Evolutionary conservation across 2,113 vertebrate genomes (phyloP), one percentile per base, ranked within the genome.

Genomic region (Apeltes quadracus): DNA sequence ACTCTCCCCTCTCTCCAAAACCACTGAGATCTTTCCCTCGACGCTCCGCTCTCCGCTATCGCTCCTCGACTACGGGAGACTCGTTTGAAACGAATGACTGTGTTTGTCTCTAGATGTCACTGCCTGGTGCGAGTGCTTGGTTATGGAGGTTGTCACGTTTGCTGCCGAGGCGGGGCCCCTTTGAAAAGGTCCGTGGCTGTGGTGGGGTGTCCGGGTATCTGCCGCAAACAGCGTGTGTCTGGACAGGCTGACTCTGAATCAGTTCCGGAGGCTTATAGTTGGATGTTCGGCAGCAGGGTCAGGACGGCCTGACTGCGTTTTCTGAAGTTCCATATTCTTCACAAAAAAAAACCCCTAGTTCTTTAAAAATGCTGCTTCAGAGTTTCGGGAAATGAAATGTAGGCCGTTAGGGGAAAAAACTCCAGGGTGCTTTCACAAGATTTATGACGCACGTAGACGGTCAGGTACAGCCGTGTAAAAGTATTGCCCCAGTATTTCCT

Each of bases 401-500:
- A 22, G 23, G 27, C 25, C 44, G 44, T 39, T 39, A 34, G 29
- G 68, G 23, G n/a, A 32, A 32, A n/a, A 62, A 10, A 58, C 51
- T 32, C 25, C 43, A 43, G 38, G 39, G 50, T 23, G 32, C 43
- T 63, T 72, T 74, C 32, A 67, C 54, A 32, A 72, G 13, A 79
- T 68, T 75, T 56, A 18, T 32, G n/a, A 56, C 76, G 50, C 65
- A 55, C 69, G 65, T 69, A n/a, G 44, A 67, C 63, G 75, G 54
- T 62, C 56, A 71, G 70, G 32, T 64, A 27, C 44, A 32, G 34
- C 29, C 0, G 10, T 38, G 57, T 38, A 66, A 81, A 79, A 69
- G 32, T 55, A 61, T 81, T 79, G 58, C 69, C 59, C 69, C 74
- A 76, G 54, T 59, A 67, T 88, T 89, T 84, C 66, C n/a, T 83